Conservation (phyloP, 1,140 invertebrate genomes). For the Pogonognathellus flavescens region DNA sequence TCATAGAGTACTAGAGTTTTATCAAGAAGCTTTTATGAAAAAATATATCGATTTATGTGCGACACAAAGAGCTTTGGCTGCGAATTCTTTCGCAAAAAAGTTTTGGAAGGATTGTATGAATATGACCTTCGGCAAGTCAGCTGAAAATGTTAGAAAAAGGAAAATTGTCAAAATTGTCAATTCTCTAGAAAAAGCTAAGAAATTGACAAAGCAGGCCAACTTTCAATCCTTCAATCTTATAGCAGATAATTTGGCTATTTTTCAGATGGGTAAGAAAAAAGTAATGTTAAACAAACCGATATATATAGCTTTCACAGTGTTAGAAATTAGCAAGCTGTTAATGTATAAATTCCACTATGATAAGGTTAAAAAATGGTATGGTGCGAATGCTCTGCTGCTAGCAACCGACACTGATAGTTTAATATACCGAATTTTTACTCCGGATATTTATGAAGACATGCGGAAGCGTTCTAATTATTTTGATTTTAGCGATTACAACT, state of each 20-base stretch:
- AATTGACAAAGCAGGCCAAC: background rate
- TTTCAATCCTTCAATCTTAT: background rate
- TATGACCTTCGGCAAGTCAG: slow-evolving; percentile 1
- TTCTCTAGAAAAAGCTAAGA: background rate
- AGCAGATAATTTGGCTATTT: too few species aligned
- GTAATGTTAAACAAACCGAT: too few species aligned
- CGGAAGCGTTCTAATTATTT: background rate
- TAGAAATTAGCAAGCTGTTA: too few species aligned
- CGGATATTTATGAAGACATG: background rate
- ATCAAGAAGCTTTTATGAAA: slow-evolving; percentile 50
- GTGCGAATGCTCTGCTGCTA: too few species aligned
- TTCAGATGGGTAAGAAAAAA: too few species aligned
- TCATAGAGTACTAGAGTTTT: slow-evolving; percentile 44
- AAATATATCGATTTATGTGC: slow-evolving; percentile 51
- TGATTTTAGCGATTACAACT: background rate
- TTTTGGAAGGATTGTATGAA: slow-evolving; percentile 40
- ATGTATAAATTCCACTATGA: too few species aligned
- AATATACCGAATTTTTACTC: too few species aligned
- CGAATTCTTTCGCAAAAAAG: slow-evolving; percentile 21
- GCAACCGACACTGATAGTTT: too few species aligned
- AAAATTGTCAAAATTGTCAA: background rate
- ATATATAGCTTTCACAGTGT: too few species aligned
- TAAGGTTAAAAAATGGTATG: too few species aligned
- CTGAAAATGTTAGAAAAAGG: too few species aligned
- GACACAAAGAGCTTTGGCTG: background rate